phyloP scores from a whole-genome alignment of 2,888 invertebrate species.

The Ophion slaviceki region DNA sequence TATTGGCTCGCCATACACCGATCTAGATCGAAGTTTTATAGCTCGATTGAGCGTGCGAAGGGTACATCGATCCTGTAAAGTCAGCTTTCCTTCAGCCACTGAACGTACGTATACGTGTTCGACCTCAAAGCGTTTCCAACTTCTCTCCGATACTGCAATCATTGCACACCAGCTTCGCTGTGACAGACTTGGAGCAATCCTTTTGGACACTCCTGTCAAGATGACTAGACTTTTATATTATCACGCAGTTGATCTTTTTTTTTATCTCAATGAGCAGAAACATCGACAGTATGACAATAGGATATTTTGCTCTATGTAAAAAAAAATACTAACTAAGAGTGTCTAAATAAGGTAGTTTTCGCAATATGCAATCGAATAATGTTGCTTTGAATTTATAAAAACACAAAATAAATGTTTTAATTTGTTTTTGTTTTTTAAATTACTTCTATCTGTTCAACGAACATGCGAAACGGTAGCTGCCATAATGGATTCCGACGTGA shows the following conservation, averaged over 20 bases:
- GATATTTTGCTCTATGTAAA: no score
- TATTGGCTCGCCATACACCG: slow-evolving; percentile 2
- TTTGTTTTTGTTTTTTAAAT: no score
- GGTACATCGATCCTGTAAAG: slow-evolving; percentile 23
- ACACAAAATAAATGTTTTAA: no score
- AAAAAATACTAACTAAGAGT: no score
- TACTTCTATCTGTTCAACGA: no score
- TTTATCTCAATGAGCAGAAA: neutral
- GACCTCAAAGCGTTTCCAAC: neutral
- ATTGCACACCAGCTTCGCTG: neutral
- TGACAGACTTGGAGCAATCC: neutral
- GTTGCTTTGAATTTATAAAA: no score
- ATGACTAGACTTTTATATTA: neutral
- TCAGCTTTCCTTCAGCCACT: neutral
- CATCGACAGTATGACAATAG: neutral
- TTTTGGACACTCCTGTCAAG: neutral
- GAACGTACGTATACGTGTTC: neutral
- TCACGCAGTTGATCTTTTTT: neutral
- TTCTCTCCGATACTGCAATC: neutral
- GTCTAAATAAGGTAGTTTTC: no score
- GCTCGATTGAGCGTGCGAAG: slow-evolving; percentile 48
- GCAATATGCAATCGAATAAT: no score
- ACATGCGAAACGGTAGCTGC: no score
- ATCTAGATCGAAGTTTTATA: slow-evolving; percentile 51
- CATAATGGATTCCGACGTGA: no score